Evolutionary conservation across 2,797 vertebrate species (phyloP).

Genomic region (Champsocephalus gunnari): DNA sequence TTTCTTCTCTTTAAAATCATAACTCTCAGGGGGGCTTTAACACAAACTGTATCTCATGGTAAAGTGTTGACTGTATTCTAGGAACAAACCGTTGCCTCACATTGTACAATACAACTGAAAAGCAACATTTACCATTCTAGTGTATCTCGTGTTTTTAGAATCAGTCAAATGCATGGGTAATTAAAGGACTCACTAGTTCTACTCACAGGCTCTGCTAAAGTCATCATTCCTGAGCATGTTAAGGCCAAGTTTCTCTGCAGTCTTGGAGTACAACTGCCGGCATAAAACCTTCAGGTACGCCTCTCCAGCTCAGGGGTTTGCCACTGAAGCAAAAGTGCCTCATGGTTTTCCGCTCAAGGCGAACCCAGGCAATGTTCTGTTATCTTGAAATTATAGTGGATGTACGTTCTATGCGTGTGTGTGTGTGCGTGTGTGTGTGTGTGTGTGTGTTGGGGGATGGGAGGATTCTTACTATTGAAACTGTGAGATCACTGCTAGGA

Average conservation of each 20-base stretch:
- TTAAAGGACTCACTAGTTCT: slow-evolving; percentile 27
- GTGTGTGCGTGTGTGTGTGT: slow-evolving; percentile 13
- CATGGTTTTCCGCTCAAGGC: slow-evolving; percentile 55
- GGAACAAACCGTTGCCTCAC: not conserved
- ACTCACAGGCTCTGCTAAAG: slow-evolving; percentile 63
- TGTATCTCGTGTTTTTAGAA: slow-evolving; percentile 21
- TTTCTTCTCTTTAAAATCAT: not conserved
- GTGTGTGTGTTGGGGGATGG: slow-evolving; percentile 48
- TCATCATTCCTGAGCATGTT: slow-evolving; percentile 42
- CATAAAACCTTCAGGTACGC: slow-evolving; percentile 49
- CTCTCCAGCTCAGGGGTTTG: slow-evolving; percentile 44
- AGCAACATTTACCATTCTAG: not conserved
- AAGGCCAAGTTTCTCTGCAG: slow-evolving; percentile 47
- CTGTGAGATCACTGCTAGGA: slow-evolving; percentile 56
- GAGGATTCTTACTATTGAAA: slow-evolving; percentile 27
- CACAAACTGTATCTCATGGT: not conserved
- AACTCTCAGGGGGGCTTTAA: not conserved
- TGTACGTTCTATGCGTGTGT: not conserved
- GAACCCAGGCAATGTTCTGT: slow-evolving; percentile 49
- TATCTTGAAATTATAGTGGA: slow-evolving; percentile 44
- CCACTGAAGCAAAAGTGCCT: slow-evolving; percentile 31
- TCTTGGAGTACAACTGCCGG: slow-evolving; percentile 44
- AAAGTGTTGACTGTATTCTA: not conserved
- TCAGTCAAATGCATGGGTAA: slow-evolving; percentile 26
- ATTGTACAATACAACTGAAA: not conserved